Evolutionary conservation across 2,113 vertebrate species (phyloP).

Genomic region (Sturnira hondurensis): DNA sequence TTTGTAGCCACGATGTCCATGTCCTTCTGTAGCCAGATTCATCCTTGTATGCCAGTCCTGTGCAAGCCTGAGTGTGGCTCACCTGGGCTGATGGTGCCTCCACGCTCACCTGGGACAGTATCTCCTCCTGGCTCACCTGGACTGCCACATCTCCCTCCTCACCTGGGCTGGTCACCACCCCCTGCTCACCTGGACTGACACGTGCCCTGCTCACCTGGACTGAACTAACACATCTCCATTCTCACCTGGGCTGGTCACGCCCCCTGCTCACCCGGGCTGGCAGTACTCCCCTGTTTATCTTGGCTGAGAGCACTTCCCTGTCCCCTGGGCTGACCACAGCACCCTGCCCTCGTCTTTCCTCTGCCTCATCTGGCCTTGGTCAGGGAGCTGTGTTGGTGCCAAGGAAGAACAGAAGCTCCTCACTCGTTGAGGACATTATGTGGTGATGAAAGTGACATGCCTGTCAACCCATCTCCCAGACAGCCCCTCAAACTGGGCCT

Average conservation of each 20-base stretch:
- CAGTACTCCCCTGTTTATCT: background rate
- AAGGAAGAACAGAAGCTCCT: conserved; percentile 37
- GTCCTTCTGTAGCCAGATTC: no score
- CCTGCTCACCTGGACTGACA: background rate
- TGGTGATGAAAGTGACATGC: background rate
- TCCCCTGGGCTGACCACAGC: background rate
- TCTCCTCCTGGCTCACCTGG: background rate
- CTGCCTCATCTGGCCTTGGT: background rate
- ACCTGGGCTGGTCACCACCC: background rate
- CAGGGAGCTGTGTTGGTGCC: background rate
- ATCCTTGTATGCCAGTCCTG: background rate
- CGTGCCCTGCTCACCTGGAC: background rate
- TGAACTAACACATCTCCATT: background rate
- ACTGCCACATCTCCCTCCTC: fast-evolving
- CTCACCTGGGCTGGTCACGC: background rate
- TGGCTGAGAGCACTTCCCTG: background rate
- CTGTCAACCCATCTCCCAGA: background rate
- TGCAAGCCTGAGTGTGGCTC: background rate
- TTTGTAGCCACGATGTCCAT: fast-evolving
- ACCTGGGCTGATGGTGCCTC: background rate
- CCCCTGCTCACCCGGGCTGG: background rate
- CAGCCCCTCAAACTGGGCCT: background rate
- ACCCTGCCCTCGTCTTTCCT: background rate
- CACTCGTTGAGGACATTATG: background rate
- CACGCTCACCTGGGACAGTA: background rate